Conservation (phyloP, 2,888 invertebrate genomes). For the Harmothoe impar region DNA sequence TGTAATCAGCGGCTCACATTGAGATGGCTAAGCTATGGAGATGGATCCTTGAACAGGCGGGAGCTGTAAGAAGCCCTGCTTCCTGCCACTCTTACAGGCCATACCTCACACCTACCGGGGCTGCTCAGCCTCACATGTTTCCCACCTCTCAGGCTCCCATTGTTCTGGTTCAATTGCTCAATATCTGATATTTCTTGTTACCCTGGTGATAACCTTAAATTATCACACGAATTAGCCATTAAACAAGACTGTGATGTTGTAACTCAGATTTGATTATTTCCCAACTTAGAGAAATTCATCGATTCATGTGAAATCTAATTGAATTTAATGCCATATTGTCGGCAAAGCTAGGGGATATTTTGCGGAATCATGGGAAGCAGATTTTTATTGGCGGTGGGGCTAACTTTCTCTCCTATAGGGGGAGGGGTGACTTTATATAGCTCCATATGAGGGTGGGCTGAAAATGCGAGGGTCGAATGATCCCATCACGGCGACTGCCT, state of each 20-base stretch:
- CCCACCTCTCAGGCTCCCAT: not conserved
- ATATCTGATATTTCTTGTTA: not conserved
- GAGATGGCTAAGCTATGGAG: constrained; percentile 9
- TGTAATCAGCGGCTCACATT: not conserved
- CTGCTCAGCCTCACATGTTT: not conserved
- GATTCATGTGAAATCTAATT: too few species aligned
- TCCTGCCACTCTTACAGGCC: constrained; percentile 12
- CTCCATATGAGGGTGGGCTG: too few species aligned
- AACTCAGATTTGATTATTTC: not conserved
- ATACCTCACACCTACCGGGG: not conserved
- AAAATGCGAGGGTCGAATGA: too few species aligned
- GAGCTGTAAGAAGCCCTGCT: constrained; percentile 7
- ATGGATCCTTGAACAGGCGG: not conserved
- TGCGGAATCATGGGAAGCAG: too few species aligned
- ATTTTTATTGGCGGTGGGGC: too few species aligned
- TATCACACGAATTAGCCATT: not conserved
- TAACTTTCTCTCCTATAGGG: too few species aligned
- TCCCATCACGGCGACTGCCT: too few species aligned
- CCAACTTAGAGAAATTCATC: too few species aligned
- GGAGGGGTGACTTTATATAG: too few species aligned
- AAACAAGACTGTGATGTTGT: not conserved
- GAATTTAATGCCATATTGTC: too few species aligned
- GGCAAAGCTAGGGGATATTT: too few species aligned
- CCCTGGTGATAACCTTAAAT: constrained; percentile 21
- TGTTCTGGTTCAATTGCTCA: not conserved